Evolutionary conservation across 2,888 invertebrate genomes (phyloP), one percentile per base, ranked within the genome.

Genomic region (Cheiracanthium punctorium): DNA sequence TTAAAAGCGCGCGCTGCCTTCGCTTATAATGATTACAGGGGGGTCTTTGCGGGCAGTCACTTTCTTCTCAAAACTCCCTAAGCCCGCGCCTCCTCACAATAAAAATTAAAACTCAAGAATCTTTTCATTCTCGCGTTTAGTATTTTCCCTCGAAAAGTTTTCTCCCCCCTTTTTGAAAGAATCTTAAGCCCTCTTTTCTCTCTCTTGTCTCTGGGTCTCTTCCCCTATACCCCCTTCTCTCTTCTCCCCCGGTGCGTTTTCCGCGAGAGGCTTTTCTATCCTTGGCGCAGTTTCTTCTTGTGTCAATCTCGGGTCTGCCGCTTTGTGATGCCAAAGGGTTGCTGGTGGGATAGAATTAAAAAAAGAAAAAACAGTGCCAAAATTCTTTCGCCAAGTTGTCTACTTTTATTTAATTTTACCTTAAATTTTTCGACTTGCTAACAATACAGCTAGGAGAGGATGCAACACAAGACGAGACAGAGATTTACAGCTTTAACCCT

Each of bases 21-120:
- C 70, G 64, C 80, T 86, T 86, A 80, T 80, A 80, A 80, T 86
- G 80, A 86, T 86, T 86, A 86, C 58, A 8, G 58, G 65, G 80
- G 75, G 74, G 84, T 73, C 77, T 85, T 86, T 80, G 85, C 65
- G 70, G 65, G 14, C 75, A 86, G 80, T 80, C 85, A 75, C 85
- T 86, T 75, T 80, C 80, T 80, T 80, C 75, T 86, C 80, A 86
- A 43, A n/a, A n/a, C n/a, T 80, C 48, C 33, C 71, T 79, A 80
- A 79, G 80, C 85, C 71, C 43, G 64, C 58, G 64, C 70, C n/a
- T 80, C 41, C 74, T 64, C 85, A 80, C 85, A 86, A 86, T 86
- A 86, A 86, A 86, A 86, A 86, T 86, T 86, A 86, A 86, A 86
- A 86, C 80, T 86, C 85, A 86, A 86, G 85, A 86, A 80, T 86